Evolutionary conservation across 1,140 invertebrate genomes (phyloP).

Genomic region (Rhopalosiphum padi): DNA sequence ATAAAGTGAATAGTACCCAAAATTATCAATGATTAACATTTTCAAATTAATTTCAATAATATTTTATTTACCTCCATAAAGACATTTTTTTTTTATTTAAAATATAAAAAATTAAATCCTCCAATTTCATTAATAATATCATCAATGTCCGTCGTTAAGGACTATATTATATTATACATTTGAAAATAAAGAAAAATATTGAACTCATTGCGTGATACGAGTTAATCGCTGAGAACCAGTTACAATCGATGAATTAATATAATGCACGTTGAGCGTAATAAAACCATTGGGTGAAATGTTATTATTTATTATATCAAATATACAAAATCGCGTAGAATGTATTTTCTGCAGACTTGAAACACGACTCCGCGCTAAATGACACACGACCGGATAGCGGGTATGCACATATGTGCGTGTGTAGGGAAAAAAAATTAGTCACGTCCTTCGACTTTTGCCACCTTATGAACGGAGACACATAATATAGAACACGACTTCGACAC

Average conservation of each 20-base stretch:
- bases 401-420: background rate
- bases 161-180: background rate
- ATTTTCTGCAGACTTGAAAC: background rate
- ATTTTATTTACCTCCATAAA: background rate
- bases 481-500: background rate
- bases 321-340: background rate
- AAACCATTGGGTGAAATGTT: background rate
- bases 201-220: background rate
- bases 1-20: too few species aligned
- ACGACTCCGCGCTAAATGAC: background rate
- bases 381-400: background rate
- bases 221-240: background rate
- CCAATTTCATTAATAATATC: background rate
- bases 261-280: background rate
- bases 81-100: background rate
- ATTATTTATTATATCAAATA: background rate
- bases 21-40: background rate
- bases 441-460: constrained; percentile 38
- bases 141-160: background rate
- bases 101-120: background rate
- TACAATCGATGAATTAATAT: background rate
- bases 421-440: constrained; percentile 30
- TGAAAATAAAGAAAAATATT: background rate
- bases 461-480: background rate
- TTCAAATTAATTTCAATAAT: background rate